phyloP scores from a whole-genome alignment of 1,140 invertebrate genomes.

The Papilio machaon region DNA sequence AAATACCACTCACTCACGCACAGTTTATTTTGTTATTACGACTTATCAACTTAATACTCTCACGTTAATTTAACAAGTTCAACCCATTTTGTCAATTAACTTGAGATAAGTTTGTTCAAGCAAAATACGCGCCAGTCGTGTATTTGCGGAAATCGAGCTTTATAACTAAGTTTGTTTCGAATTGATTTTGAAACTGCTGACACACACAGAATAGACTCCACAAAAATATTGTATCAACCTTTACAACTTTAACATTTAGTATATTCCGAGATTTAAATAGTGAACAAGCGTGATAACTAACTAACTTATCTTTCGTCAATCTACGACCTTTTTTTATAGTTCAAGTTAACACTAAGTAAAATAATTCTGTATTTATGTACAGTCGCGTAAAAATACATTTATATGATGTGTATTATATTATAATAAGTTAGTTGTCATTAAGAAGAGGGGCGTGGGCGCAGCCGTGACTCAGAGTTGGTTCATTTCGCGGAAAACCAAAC shows the following conservation, averaged over 20 bases:
- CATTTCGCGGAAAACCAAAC: constrained; percentile 18
- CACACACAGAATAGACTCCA: too few species aligned
- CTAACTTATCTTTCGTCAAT: not conserved
- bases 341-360: not conserved
- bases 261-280: not conserved
- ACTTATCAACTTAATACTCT: not conserved
- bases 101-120: too few species aligned
- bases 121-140: too few species aligned
- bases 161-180: too few species aligned
- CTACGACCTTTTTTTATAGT: not conserved
- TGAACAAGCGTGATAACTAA: not conserved
- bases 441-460: not conserved
- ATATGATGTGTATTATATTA: not conserved
- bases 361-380: not conserved
- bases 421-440: not conserved
- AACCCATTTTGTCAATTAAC: too few species aligned
- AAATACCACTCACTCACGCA: not conserved
- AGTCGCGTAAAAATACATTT: not conserved
- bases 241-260: not conserved
- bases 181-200: too few species aligned
- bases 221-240: too few species aligned
- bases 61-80: not conserved
- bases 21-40: not conserved
- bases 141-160: too few species aligned
- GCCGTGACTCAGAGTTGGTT: not conserved